Percentiles rank a stretch among this genome's conserved stretches.
These are phyloP conservation scores for Anticlea derivata DNA, from an alignment of 2,888 invertebrate genomes.

Conservation along the genomic window DNA sequence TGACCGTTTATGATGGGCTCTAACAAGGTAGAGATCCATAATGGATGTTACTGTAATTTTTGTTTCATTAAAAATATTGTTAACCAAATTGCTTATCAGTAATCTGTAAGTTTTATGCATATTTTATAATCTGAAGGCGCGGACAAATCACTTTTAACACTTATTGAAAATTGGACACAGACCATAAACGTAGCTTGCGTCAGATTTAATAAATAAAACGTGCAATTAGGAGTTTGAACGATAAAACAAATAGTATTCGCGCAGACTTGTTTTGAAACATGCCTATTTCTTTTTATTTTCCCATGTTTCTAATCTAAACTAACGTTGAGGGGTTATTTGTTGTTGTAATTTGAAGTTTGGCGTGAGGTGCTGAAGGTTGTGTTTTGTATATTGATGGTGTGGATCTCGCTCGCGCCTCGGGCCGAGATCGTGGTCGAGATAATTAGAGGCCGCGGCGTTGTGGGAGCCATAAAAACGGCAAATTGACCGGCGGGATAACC, in stretches of 20 bases:
- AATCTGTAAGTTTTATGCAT: constrained; percentile 42
- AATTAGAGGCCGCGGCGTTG: constrained; percentile 82
- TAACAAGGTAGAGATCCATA: constrained; percentile 63
- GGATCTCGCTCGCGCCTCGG: constrained; percentile 62
- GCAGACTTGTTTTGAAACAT: constrained; percentile 68
- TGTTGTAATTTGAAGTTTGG: constrained; percentile 44
- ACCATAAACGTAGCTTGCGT: constrained; percentile 23
- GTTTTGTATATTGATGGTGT: constrained; percentile 13
- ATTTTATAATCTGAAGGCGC: constrained; percentile 25
- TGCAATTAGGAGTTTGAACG: constrained; percentile 59
- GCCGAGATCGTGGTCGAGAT: constrained; percentile 80
- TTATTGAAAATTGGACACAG: constrained; percentile 22
- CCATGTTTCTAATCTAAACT: constrained; percentile 69
- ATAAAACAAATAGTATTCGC: constrained; percentile 81
- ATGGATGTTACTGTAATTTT: constrained; percentile 49
- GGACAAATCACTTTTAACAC: constrained; percentile 26
- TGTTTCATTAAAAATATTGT: constrained; percentile 47
- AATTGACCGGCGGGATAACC: constrained; percentile 84
- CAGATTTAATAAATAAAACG: constrained; percentile 53
- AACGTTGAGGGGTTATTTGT: constrained; percentile 22
- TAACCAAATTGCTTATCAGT: constrained; percentile 43
- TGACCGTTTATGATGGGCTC: constrained; percentile 61
- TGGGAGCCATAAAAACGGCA: constrained; percentile 84
- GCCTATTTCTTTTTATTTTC: constrained; percentile 65
- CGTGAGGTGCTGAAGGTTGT: constrained; percentile 36